Evolutionary conservation across 2,888 invertebrate genomes (phyloP), one percentile per base, ranked within the genome.

Genomic region (Tyria jacobaeae): DNA sequence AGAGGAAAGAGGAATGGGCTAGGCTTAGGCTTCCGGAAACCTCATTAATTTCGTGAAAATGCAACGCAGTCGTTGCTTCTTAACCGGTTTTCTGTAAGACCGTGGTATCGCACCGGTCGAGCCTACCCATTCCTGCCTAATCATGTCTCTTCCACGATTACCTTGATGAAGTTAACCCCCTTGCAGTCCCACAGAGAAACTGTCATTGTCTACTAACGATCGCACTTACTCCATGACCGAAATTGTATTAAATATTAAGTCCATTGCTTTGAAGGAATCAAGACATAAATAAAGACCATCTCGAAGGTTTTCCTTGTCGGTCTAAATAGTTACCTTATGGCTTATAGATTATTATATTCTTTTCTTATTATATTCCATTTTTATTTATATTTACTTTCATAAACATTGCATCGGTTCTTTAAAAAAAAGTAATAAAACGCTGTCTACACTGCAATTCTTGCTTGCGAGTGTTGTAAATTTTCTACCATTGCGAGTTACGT

Each of bases 401-500:
- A 31, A 17, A 9, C 17, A 21, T 41, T 41, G 9, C 3, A 21
- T 9, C 17, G 17, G 6, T 21, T 3, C 10, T 17, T 10, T 17
- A 17, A 17, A 3, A 21, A 17, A 44, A 3, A 12, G n/a, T 17
- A 41, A 41, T 44, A 3, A 44, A 44, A 44, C 1, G 21, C 12
- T 21, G 21, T 4, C 4, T 21, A 44, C 21, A 44, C 21, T 44
- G 17, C 21, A 21, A 21, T 21, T 44, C 12, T 44, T 5, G 21
- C 12, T 44, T 4, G 21, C 17, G 3, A 21, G 21, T 21, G 12
- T 21, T 44, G 21, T 44, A 21, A 21, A 21, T 44, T 21, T 44
- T 44, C 44, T 39, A 39, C 39, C 39, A 39, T 27, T 39, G 7
- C 24, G 25, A 39, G 25, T 39, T 53, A 53, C 25, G 24, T 39